These are phyloP conservation scores for Beroe ovata DNA, from an alignment of 37 sponge, comb jelly and placozoan species.

Conservation along the genomic window DNA sequence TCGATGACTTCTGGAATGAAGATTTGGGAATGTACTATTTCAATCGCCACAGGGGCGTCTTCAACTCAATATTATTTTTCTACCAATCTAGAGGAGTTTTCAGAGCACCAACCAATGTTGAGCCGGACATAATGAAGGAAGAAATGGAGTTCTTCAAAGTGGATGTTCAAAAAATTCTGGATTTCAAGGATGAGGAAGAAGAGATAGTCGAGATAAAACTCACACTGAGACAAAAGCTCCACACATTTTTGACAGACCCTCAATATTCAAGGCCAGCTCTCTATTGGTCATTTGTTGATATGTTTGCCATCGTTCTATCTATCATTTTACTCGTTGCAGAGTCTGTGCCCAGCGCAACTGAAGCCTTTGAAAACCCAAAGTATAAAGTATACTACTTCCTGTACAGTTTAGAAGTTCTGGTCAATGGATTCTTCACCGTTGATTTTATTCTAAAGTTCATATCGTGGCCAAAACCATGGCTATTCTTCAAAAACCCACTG, in stretches of 20 bases:
- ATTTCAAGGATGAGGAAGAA: background rate
- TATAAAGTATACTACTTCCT: constrained; percentile 49
- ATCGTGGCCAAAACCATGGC: constrained; percentile 58
- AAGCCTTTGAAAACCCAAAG: background rate
- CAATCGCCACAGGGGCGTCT: constrained; percentile 58
- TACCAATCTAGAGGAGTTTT: constrained; percentile 42
- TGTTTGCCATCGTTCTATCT: constrained; percentile 30
- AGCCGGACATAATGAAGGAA: constrained; percentile 26
- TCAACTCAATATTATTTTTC: constrained; percentile 57
- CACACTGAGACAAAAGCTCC: constrained; percentile 39
- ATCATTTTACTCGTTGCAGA: constrained; percentile 59
- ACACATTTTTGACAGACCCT: constrained; percentile 31
- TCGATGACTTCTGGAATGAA: constrained; percentile 29
- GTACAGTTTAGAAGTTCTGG: constrained; percentile 39
- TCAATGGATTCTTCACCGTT: constrained; percentile 52
- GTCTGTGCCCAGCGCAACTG: constrained; percentile 15
- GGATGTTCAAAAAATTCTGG: background rate
- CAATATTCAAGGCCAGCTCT: constrained; percentile 8
- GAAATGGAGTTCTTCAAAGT: constrained; percentile 64
- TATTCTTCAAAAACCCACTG: constrained; percentile 62
- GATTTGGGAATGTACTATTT: constrained; percentile 28
- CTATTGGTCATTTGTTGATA: constrained; percentile 58
- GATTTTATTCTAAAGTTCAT: constrained; percentile 51
- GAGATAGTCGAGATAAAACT: constrained; percentile 2
- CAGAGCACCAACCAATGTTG: constrained; percentile 45